phyloP scores from a whole-genome alignment of 2,113 vertebrate genomes.

The Charina bottae region DNA sequence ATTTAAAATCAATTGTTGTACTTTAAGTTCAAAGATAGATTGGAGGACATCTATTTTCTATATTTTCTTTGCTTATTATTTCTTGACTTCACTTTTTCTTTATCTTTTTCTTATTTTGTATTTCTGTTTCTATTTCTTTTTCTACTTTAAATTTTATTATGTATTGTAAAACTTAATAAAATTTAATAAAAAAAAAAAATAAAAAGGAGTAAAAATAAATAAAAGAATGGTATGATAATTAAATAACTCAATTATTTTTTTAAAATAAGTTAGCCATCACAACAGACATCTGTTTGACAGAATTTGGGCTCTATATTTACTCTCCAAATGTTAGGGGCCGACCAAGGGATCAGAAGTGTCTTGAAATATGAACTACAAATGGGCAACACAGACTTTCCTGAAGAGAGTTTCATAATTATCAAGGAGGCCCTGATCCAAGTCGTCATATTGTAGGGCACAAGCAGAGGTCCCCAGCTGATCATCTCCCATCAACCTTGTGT shows the following conservation, averaged over 20 bases:
- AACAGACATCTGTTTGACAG: background rate
- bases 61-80: too few species aligned
- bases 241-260: background rate
- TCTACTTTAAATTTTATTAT: too few species aligned
- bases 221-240: background rate
- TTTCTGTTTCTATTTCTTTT: too few species aligned
- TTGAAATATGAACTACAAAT: background rate
- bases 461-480: background rate
- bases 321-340: background rate
- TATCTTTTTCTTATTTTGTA: too few species aligned
- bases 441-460: background rate
- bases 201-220: background rate
- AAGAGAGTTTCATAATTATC: background rate
- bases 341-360: background rate
- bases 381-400: background rate
- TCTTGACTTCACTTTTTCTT: too few species aligned
- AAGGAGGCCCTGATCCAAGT: background rate
- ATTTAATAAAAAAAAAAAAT: too few species aligned
- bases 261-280: background rate
- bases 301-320: background rate
- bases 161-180: too few species aligned
- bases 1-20: too few species aligned
- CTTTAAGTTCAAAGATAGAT: too few species aligned
- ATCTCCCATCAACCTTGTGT: background rate
- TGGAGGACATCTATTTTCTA: too few species aligned